Base-by-base conservation (phyloP, 2,888 invertebrate species). In the Meiosimyza decipiens region DNA sequence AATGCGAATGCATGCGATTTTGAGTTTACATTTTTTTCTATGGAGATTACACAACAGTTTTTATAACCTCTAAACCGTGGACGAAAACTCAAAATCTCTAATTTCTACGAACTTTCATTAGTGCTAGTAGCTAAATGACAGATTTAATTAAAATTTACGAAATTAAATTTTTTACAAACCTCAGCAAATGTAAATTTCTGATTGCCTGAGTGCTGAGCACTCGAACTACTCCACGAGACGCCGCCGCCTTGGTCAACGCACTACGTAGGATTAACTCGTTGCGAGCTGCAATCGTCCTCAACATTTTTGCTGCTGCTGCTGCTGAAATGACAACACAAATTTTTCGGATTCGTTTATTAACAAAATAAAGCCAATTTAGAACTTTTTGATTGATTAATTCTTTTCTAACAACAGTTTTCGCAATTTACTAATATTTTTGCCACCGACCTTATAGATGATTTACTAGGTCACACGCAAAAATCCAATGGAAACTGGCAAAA, bases 221-320 rank as follows among this genome's bases (percentile, higher is more conserved):
- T 49, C 86, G 83, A 47, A 80, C 78, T 71, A 79, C 81, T 72
- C 76, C 72, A 87, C 82, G 91, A 71, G 80, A 74, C 76, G 79
- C 70, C 68, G 74, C 57, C 67, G 89, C 88, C 88, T 90, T 91
- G 86, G 90, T 90, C 65, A 92, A 85, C 82, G 90, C 88, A 83
- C 90, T 89, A 82, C 91, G 91, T 80, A 92, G 85, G 77, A 83
- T 76, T 80, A 91, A 87, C 86, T 92, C 91, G 86, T 91, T 92
- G 89, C 92, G 91, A 87, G 91, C 88, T 83, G 90, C 88, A 82
- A 92, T 90, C 87, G 92, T 91, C 89, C 94, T 91, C 88, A 94
- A 89, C 94, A 94, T 94, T 87, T 89, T 78, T 49, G 49, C 33
- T 40, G 57, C 50, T 22, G 28, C 55, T 13, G 52, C 18, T 75